Conservation (phyloP, 2,797 vertebrate species). For the Anguilla marmorata region DNA sequence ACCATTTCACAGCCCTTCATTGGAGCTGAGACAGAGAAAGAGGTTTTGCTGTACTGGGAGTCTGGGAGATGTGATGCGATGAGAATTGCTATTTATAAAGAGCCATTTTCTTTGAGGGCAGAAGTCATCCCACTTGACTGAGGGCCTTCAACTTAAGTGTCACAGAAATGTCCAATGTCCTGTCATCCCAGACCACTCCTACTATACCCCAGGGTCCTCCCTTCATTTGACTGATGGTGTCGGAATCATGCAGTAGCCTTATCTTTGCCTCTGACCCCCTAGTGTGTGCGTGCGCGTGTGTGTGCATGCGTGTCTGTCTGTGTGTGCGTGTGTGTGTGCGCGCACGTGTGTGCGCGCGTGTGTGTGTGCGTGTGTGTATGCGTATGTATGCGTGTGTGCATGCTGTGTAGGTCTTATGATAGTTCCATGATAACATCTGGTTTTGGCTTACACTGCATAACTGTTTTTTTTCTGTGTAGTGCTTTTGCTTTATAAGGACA, state of each 20-base stretch:
- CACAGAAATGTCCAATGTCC: constrained; percentile 32
- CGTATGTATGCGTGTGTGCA: neutral
- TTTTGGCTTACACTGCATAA: neutral
- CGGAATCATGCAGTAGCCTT: neutral
- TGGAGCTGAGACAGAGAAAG: constrained; percentile 38
- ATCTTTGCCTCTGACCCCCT: neutral
- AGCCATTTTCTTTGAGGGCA: constrained; percentile 38
- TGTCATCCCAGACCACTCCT: constrained; percentile 29
- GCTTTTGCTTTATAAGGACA: neutral
- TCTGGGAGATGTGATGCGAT: constrained; percentile 45
- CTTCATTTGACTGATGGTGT: neutral
- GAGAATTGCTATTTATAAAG: constrained; percentile 43
- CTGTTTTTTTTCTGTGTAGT: neutral
- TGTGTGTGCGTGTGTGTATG: neutral
- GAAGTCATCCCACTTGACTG: constrained; percentile 26
- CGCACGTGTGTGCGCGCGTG: no score
- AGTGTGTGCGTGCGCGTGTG: neutral
- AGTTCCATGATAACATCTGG: neutral
- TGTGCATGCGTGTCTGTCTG: no score
- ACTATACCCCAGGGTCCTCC: neutral
- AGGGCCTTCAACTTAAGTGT: constrained; percentile 27
- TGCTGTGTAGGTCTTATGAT: neutral
- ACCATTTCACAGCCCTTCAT: constrained; percentile 66
- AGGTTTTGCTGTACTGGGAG: constrained; percentile 34
- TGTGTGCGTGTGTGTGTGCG: no score